Base-by-base conservation (phyloP, 1,140 invertebrate genomes). In the Nasonia vitripennis region DNA sequence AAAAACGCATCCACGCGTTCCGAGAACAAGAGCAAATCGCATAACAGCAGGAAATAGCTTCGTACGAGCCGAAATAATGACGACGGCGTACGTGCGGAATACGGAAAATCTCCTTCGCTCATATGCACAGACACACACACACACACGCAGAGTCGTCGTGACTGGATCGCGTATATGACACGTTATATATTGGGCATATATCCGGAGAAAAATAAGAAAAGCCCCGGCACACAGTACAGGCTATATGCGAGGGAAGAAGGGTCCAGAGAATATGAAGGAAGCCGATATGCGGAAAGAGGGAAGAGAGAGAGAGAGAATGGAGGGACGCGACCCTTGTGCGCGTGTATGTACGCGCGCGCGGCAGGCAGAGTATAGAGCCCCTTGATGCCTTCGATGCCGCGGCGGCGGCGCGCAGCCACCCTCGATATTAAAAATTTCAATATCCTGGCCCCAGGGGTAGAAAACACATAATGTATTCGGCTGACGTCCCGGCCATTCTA, bases 381-480 rank as follows among this genome's bases (percentile, higher is more conserved):
- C 80, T 62, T 77, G 83, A 70, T 78, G 75, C 55, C 55, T 75
- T 67, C 77, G 37, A 20, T 71, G 62, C 86, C 86, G 87, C 67
- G 48, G 55, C 23, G 48, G 31, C 41, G 11, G 14, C 4, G 14
- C 4, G 0, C 41, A 78, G 73, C 89, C 91, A 90, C 88, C 92
- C 91, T 91, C 91, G 91, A 93, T 93, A 93, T 93, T 93, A 93
- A 93, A 93, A 93, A 92, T 93, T 93, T 93, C 93, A 93, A 93
- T 93, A 93, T 93, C 92, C 91, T 92, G 91, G 92, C 92, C 92
- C 92, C 92, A 93, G 91, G 92, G 92, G 92, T 92, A 90, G 91
- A 92, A 93, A 93, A 93, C 92, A 93, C 92, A 93, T 93, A 93
- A 93, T 93, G 92, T 93, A 93, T 93, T 93, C 93, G 93, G 91